Evolutionary conservation across 2,888 invertebrate species (phyloP).

Genomic region (Drosophila aldrichi): DNA sequence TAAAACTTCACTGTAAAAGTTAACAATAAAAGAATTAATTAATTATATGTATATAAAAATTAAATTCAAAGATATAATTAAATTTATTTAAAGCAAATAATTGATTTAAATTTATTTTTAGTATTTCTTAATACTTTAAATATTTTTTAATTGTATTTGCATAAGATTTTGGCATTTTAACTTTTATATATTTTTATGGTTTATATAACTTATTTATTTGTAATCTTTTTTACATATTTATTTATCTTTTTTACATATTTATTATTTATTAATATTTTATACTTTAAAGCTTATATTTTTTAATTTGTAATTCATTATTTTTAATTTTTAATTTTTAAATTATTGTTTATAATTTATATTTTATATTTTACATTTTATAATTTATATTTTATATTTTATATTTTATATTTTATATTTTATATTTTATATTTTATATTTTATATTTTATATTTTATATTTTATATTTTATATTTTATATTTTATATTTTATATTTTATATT

Average conservation of each 20-base stretch:
- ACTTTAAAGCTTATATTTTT: background rate
- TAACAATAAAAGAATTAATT: background rate
- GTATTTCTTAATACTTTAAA: background rate
- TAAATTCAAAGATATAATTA: too few relatives aligned
- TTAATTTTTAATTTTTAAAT: background rate
- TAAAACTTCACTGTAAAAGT: background rate
- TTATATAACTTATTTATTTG: background rate
- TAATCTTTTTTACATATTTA: background rate
- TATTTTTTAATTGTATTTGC: too few relatives aligned
- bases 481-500: background rate
- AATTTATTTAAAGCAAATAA: background rate
- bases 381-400: background rate
- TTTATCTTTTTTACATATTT: background rate
- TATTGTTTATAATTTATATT: background rate
- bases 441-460: background rate
- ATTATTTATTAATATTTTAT: background rate
- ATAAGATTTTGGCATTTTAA: background rate
- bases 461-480: background rate
- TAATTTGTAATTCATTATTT: background rate
- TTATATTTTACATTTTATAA: background rate
- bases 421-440: background rate
- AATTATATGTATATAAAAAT: too few relatives aligned
- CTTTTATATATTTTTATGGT: background rate
- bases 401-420: background rate
- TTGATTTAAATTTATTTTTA: too few relatives aligned